Evolutionary conservation across 2,797 vertebrate species (phyloP).

Genomic region (Lepus townsendii): DNA sequence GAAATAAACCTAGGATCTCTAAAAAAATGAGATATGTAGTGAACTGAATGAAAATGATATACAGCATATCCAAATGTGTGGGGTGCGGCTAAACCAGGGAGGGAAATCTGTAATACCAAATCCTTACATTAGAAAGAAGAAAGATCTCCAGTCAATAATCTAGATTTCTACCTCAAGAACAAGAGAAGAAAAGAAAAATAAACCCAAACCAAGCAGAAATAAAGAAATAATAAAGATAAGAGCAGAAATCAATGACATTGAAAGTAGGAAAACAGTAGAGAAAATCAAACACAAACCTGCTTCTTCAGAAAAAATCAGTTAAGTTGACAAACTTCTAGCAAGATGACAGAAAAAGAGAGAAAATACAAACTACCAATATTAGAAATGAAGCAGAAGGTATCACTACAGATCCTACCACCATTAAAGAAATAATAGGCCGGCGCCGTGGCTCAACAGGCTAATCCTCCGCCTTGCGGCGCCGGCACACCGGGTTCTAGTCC

Average conservation of each 20-base stretch:
- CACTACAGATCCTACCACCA: slow-evolving; percentile 48
- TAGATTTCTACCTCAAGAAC: background rate
- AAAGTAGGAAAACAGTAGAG: slow-evolving; percentile 54
- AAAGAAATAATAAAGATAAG: slow-evolving; percentile 25
- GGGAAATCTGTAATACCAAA: slow-evolving; percentile 5
- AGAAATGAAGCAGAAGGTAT: background rate
- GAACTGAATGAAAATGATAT: slow-evolving; percentile 31
- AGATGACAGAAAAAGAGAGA: slow-evolving; percentile 41
- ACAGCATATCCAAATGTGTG: background rate
- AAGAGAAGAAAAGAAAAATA: slow-evolving; percentile 58
- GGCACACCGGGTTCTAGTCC: too few species aligned
- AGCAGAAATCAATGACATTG: slow-evolving; percentile 15
- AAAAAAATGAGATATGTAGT: too few species aligned
- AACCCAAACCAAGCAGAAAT: slow-evolving; percentile 38
- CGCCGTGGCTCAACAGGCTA: too few species aligned
- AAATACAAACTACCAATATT: slow-evolving; percentile 5
- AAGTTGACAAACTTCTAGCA: slow-evolving; percentile 56
- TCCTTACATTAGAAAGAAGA: background rate
- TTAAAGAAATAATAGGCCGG: background rate
- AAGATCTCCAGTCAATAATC: background rate
- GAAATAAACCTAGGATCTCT: too few species aligned
- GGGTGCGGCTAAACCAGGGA: background rate
- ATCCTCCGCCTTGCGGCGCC: too few species aligned
- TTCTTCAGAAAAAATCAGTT: slow-evolving; percentile 55
- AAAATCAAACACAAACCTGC: slow-evolving; percentile 60